phyloP scores from a whole-genome alignment of 2,113 vertebrate genomes.

The Nicator chloris region DNA sequence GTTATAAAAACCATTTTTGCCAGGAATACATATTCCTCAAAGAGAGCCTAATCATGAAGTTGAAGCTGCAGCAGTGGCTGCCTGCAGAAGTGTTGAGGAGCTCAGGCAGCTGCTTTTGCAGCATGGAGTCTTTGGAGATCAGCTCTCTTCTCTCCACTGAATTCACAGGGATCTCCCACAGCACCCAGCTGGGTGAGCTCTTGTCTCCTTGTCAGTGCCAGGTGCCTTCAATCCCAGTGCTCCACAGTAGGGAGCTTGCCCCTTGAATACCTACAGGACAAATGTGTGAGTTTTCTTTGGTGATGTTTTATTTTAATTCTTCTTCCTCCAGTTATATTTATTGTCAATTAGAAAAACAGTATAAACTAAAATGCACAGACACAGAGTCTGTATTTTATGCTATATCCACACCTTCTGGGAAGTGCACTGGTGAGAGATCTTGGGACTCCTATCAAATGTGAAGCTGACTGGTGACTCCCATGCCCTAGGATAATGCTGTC shows the following conservation, averaged over 20 bases:
- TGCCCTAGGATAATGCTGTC: background rate
- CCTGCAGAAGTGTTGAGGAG: background rate
- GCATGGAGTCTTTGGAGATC: background rate
- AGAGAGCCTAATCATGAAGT: background rate
- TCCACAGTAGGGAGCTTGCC: background rate
- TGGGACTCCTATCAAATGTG: too few species aligned
- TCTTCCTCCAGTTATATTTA: background rate
- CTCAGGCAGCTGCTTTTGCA: background rate
- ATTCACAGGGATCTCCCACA: background rate
- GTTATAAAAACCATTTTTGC: background rate
- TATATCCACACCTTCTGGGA: background rate
- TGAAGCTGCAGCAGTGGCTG: background rate
- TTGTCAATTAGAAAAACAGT: background rate
- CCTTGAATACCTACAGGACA: background rate
- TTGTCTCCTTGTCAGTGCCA: background rate
- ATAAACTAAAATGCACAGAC: background rate
- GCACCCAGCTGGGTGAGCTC: background rate
- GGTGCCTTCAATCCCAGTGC: background rate
- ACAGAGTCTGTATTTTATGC: rapidly evolving
- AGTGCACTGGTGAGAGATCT: background rate
- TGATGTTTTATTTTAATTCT: background rate
- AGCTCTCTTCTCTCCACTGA: background rate
- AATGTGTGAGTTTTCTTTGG: background rate
- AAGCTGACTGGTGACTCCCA: background rate
- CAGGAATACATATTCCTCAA: background rate